These are phyloP conservation scores for Bubo scandiacus DNA, from an alignment of 2,113 vertebrate genomes.

Conservation along the genomic window DNA sequence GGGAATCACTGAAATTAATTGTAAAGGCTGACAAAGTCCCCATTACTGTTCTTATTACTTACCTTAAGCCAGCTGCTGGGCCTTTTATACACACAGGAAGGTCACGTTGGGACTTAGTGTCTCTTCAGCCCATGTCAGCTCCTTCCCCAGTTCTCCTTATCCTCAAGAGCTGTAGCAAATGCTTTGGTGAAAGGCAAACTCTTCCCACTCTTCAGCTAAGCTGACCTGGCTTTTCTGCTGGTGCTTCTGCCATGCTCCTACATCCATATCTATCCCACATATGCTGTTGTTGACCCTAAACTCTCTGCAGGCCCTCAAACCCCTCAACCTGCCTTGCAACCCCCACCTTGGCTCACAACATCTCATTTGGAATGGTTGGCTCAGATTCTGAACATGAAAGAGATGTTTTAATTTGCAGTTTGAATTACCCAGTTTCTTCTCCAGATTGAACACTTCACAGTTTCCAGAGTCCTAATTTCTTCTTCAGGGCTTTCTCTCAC, in stretches of 20 bases:
- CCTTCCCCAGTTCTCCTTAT: not conserved
- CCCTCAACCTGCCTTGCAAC: not conserved
- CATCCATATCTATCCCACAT: not conserved
- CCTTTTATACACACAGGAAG: not conserved
- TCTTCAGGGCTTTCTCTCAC: not conserved
- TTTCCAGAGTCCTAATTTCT: not conserved
- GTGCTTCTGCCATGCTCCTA: not conserved
- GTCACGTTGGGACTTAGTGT: fast-evolving
- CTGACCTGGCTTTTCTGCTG: not conserved
- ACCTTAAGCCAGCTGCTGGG: not conserved
- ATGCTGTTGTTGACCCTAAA: not conserved
- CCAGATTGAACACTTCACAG: not conserved
- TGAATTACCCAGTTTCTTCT: not conserved
- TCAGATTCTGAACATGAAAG: not conserved
- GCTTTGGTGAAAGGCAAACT: not conserved
- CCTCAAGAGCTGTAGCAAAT: not conserved
- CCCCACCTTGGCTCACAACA: not conserved
- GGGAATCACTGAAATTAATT: not conserved
- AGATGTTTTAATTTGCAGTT: not conserved
- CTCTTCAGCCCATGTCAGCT: not conserved
- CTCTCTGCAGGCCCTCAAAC: not conserved
- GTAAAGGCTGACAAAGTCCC: not conserved
- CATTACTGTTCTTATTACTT: not conserved
- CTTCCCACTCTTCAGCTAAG: not conserved
- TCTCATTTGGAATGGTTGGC: not conserved